Base-by-base conservation (phyloP, 2,888 invertebrate genomes). In the Timandra comae region DNA sequence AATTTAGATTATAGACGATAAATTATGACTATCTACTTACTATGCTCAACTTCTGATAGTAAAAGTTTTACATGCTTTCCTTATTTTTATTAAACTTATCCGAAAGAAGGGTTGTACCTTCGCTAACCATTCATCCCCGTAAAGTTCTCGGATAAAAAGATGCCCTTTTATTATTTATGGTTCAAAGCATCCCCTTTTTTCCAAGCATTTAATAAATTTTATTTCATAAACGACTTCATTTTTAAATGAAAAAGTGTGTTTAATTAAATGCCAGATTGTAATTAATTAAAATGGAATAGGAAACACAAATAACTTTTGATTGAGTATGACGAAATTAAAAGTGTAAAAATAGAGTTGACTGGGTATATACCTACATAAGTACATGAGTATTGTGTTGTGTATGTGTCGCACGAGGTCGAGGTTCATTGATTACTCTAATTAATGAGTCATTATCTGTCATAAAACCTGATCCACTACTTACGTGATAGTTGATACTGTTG, bases 131-230 rank as follows among this genome's bases (percentile, higher is more conserved):
- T 63, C 52, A 50, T 50, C 52, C 49, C 59, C 52, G 54, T 61
- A 65, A 63, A 51, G 57, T 61, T 58, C 46, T 42, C 46, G 56
- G 56, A 60, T 65, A 69, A 64, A 68, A 66, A 68, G 61, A 60
- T 68, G 67, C 61, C 64, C 67, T 61, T 68, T 63, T 71, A 70
- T 74, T 75, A 78, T 69, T 72, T 69, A 76, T 69, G 64, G 65
- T 65, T 64, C 63, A 64, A 59, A 63, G 62, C 63, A 49, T 51
- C 59, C 56, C 60, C 52, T 66, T 68, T 67, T 53, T n/a, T 39
- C 50, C 51, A 53, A 59, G 56, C 60, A 56, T 62, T 58, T 51
- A 59, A 56, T 35, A 45, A 12, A 37, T 32, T 19, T 37, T 44
- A n/a, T n/a, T n/a, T n/a, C n/a, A n/a, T n/a, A n/a, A n/a, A n/a